These are phyloP conservation scores for Rhynchopsitta pachyrhyncha DNA, from an alignment of 2,113 vertebrate genomes.

Conservation along the genomic window DNA sequence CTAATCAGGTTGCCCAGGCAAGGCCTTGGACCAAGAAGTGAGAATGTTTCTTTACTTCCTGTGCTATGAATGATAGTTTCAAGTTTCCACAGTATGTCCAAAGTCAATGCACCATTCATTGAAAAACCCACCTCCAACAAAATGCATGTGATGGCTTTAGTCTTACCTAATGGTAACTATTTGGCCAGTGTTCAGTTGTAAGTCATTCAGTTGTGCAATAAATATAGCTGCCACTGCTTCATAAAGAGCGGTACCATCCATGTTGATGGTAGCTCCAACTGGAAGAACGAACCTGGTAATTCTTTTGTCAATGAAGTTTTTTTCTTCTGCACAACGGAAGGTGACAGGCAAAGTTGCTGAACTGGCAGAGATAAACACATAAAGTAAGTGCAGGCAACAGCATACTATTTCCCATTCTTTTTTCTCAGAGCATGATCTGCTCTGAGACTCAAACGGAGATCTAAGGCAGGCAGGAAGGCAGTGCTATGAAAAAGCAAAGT, in stretches of 20 bases:
- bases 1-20: neutral
- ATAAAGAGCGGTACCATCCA: conserved; percentile 96
- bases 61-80: neutral
- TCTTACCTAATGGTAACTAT: conserved; percentile 94
- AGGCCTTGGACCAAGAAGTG: neutral
- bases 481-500: neutral
- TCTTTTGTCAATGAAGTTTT: conserved; percentile 90
- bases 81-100: neutral
- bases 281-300: conserved; percentile 96
- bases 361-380: conserved; percentile 68
- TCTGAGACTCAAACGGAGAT: neutral
- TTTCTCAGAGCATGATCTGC: neutral
- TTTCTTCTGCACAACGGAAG: conserved; percentile 96
- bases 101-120: neutral
- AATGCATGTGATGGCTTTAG: neutral
- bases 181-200: conserved; percentile 86
- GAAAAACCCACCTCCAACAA: neutral
- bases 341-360: conserved; percentile 96
- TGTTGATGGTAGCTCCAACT: conserved; percentile 97
- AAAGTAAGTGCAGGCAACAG: neutral
- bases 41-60: neutral
- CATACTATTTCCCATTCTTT: neutral
- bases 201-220: conserved; percentile 92
- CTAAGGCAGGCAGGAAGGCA: neutral
- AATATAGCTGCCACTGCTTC: conserved; percentile 97